Evolutionary conservation across 1,140 invertebrate species (phyloP).

Genomic region (Caerostris extrusa): DNA sequence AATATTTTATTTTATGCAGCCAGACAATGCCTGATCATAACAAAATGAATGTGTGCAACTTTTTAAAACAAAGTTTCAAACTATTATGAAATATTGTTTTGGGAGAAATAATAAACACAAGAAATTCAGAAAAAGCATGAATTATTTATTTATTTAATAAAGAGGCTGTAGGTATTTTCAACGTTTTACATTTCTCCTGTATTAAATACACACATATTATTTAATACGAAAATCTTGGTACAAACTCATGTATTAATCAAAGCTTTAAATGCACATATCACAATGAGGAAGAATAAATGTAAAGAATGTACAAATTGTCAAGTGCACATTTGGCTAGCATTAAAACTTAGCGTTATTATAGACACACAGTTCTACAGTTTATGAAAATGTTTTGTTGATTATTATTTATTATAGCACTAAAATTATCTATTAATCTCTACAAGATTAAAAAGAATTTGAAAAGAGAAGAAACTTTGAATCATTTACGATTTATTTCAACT

Average conservation of each 20-base stretch:
- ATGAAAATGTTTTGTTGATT: too few species aligned
- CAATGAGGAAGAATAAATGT: not conserved
- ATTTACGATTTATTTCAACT: too few species aligned
- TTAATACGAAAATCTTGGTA: not conserved
- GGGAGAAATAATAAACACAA: not conserved
- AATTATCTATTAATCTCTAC: too few species aligned
- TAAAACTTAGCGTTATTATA: too few species aligned
- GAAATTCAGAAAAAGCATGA: not conserved
- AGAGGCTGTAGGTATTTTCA: not conserved
- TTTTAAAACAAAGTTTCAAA: not conserved
- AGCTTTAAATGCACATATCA: not conserved
- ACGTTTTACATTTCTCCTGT: slow-evolving; percentile 3
- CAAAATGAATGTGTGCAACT: not conserved
- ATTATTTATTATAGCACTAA: too few species aligned
- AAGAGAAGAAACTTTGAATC: too few species aligned
- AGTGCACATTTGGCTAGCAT: too few species aligned
- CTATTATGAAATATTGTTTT: not conserved
- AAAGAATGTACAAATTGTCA: not conserved
- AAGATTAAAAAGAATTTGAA: too few species aligned
- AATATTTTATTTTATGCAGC: too few species aligned
- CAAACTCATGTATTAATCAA: not conserved
- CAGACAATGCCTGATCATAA: too few species aligned
- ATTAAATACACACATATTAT: not conserved
- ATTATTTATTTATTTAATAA: slow-evolving; percentile 6
- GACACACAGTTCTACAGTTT: too few species aligned